Percentiles rank a stretch among this genome's conserved stretches.
phyloP scores from a whole-genome alignment of 1,140 invertebrate genomes.

The Frieseomelitta varia region DNA sequence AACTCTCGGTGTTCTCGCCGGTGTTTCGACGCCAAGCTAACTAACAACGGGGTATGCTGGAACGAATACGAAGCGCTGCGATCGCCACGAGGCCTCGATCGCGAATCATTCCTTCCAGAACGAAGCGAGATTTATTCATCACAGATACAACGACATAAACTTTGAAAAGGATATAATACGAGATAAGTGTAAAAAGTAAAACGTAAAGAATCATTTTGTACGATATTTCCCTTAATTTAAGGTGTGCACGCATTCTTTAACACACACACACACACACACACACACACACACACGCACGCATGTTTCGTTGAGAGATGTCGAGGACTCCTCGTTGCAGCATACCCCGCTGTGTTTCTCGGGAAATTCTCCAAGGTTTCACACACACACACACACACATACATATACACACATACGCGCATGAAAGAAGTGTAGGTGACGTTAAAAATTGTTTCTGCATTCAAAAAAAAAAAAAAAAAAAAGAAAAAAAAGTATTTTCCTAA shows the following conservation, averaged over 20 bases:
- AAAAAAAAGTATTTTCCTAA: neutral
- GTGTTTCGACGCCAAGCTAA: neutral
- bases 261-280: no score
- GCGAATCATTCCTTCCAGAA: neutral
- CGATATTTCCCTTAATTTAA: neutral
- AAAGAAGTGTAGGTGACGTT: neutral
- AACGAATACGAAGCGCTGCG: neutral
- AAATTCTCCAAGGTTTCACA: neutral
- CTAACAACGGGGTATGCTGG: neutral
- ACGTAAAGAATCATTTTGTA: neutral
- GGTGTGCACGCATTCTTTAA: neutral
- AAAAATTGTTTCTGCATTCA: neutral
- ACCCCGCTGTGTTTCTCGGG: neutral
- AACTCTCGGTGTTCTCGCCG: neutral
- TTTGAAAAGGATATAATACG: neutral
- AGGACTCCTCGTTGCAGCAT: neutral
- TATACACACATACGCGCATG: no score
- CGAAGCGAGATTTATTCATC: neutral
- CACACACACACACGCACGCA: no score
- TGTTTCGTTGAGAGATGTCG: no score
- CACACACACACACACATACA: no score
- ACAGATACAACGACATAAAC: neutral
- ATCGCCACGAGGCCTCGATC: no score
- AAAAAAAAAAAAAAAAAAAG: no score
- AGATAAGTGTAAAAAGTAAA: neutral